Base-by-base conservation (phyloP, 1,140 invertebrate species). In the Delia radicum region DNA sequence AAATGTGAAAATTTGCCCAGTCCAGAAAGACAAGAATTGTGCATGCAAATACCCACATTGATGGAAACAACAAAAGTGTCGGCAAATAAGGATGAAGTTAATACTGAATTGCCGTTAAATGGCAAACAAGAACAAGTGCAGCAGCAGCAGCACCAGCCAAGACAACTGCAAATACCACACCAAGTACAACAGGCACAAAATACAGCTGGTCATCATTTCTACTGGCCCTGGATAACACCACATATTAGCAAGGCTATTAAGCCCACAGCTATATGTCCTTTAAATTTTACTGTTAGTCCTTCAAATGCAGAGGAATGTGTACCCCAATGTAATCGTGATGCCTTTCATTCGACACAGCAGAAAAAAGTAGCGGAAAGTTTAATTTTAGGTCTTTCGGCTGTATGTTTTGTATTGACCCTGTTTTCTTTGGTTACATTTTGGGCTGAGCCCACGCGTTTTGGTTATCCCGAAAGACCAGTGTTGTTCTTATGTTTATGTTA, bases 351-450 rank as follows among this genome's bases (percentile, higher is more conserved):
- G 1, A 88, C 88, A 7, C 90, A 91, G 26, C 93, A 95, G 79
- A 95, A 95, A 82, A 88, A 89, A 77, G 91, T 92, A 75, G 91
- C 93, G 0, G 91, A 94, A 80, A 91, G 93, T 12, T 95, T 95
- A 91, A 94, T 96, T 81, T 93, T 91, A 8, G 90, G 93, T 4
- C 94, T 95, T 89, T 94, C 95, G 0, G 92, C 93, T 84, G 87
- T 96, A 1, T 97, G 95, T 79, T 90, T 96, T 74, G 87, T 94
- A 6, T 94, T 95, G 12, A 96, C 95, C 0, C 88, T 93, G 2
- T 94, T 96, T 82, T 95, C 94, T 0, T 86, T 98, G 74, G 87
- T 96, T 26, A 98, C 96, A 0, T 98, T 96, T 86, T 91, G 95
- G 85, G 92, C 97, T 37, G 95, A 97, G 80, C 92, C 93, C 0